phyloP scores from a whole-genome alignment of 23 tunicate species.

The Styela clava region DNA sequence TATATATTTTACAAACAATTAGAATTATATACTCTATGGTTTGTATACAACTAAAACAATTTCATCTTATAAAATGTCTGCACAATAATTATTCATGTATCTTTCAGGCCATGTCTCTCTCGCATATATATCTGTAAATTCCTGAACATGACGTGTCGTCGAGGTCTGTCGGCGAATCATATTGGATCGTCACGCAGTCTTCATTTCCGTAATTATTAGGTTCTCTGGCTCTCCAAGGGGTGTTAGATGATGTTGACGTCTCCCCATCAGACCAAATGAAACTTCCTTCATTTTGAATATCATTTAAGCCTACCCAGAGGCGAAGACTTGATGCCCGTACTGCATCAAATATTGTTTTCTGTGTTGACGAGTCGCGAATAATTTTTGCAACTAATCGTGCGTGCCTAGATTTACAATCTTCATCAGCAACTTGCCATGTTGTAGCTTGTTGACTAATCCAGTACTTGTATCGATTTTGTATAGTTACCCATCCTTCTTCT shows the following conservation, averaged over 20 bases:
- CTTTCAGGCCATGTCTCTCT: background rate
- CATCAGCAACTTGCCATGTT: background rate
- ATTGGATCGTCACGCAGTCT: background rate
- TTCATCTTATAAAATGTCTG: too few relatives aligned
- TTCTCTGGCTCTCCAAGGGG: background rate
- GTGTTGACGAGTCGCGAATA: background rate
- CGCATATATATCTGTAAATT: background rate
- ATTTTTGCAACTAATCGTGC: background rate
- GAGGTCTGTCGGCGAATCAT: background rate
- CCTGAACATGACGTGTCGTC: background rate
- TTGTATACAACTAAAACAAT: too few relatives aligned
- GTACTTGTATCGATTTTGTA: background rate
- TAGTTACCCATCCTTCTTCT: background rate
- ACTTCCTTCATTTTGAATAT: background rate
- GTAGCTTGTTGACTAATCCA: background rate
- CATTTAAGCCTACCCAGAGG: background rate
- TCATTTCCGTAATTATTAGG: background rate
- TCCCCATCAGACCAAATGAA: background rate
- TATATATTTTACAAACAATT: too few relatives aligned
- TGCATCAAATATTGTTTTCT: background rate
- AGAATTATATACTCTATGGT: too few relatives aligned
- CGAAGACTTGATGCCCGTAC: background rate
- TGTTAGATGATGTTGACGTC: background rate
- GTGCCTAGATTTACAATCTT: background rate
- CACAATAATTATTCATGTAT: too few relatives aligned